Conservation (phyloP, 35 echinoderm and acorn worm species). For the Lytechinus pictus region DNA sequence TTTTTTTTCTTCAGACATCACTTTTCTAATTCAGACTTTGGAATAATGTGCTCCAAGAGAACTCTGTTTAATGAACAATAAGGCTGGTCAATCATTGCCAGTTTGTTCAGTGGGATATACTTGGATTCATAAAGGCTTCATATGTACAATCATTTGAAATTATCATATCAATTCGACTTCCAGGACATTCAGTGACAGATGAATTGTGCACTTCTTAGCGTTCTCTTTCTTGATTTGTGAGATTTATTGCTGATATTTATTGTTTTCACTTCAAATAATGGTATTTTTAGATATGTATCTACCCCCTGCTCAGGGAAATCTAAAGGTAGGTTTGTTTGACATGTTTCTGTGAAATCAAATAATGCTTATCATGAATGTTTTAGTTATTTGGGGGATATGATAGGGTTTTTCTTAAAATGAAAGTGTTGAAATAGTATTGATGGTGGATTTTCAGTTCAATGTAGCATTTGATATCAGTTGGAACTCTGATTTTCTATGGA, state of each 20-base stretch:
- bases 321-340: neutral
- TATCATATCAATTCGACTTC: neutral
- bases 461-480: no score
- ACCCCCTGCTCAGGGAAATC: slow-evolving; percentile 1
- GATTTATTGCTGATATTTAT: neutral
- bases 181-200: neutral
- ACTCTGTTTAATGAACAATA: neutral
- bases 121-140: neutral
- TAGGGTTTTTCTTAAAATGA: no score
- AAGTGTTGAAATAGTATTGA: no score
- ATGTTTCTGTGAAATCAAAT: neutral
- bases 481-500: no score
- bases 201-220: neutral
- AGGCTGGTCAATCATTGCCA: neutral
- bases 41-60: neutral
- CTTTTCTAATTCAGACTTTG: neutral
- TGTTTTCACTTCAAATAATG: neutral
- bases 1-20: neutral
- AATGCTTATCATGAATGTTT: no score
- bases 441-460: no score
- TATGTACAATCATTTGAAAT: neutral
- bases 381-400: no score
- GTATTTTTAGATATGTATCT: slow-evolving; percentile 16
- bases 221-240: neutral
- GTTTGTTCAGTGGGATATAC: neutral